Conservation (phyloP, 2,888 invertebrate species). For the Zaprionus bogoriensis region DNA sequence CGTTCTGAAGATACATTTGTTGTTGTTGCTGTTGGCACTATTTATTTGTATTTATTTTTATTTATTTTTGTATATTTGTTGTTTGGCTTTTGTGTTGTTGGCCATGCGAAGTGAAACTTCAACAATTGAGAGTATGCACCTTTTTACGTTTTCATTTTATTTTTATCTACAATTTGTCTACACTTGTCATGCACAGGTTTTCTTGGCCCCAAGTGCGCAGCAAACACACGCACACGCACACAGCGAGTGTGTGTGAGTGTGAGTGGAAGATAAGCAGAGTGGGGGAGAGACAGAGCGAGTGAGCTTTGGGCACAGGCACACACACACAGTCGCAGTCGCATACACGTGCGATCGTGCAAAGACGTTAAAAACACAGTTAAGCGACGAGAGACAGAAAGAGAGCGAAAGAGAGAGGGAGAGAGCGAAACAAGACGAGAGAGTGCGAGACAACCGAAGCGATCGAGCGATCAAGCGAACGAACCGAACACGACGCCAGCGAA, state of each 20-base stretch:
- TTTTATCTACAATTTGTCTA: slow-evolving; percentile 69
- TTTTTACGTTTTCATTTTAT: slow-evolving; percentile 66
- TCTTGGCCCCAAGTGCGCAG: slow-evolving; percentile 55
- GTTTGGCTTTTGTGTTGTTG: slow-evolving; percentile 9
- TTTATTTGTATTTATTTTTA: neutral
- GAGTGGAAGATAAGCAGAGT: slow-evolving; percentile 10
- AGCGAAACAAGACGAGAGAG: neutral
- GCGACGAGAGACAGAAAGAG: slow-evolving; percentile 4
- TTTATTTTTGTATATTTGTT: slow-evolving; percentile 1
- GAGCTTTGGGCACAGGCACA: slow-evolving; percentile 54
- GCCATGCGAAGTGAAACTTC: slow-evolving; percentile 59
- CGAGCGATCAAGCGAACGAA: slow-evolving; percentile 21
- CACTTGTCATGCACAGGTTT: slow-evolving; percentile 66
- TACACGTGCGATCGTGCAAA: slow-evolving; percentile 38
- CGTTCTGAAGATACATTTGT: slow-evolving; percentile 24
- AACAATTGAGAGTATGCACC: slow-evolving; percentile 58
- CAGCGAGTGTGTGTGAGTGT: slow-evolving; percentile 2
- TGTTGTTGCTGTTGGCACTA: slow-evolving; percentile 1
- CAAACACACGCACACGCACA: slow-evolving; percentile 3
- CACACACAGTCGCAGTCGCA: slow-evolving; percentile 18
- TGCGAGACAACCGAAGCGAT: slow-evolving; percentile 1
- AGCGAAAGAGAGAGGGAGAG: neutral
- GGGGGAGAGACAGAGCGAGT: slow-evolving; percentile 19
- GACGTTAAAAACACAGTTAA: slow-evolving; percentile 35
- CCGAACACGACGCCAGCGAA: slow-evolving; percentile 68